Percentiles rank a stretch among this genome's conserved stretches.
Evolutionary conservation across 1,140 invertebrate species (phyloP).

Genomic region (Gryllus bimaculatus): DNA sequence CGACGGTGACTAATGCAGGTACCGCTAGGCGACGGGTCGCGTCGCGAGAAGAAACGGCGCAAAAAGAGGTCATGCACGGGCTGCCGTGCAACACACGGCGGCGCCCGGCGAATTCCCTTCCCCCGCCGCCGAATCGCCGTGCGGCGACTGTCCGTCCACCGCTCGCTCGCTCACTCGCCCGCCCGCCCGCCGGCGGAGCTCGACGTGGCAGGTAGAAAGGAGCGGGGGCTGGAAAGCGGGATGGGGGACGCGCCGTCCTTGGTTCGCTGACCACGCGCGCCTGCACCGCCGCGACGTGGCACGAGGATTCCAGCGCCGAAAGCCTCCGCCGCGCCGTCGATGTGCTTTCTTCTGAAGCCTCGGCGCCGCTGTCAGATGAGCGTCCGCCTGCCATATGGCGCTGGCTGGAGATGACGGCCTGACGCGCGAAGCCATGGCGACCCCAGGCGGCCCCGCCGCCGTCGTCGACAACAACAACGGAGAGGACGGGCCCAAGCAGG

Average conservation of each 20-base stretch:
- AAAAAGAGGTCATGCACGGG: neutral
- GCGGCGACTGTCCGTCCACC: neutral
- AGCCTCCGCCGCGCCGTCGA: neutral
- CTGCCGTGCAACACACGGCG: neutral
- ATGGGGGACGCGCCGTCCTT: neutral
- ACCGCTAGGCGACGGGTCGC: neutral
- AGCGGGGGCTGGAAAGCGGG: neutral
- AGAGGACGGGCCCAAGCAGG: neutral
- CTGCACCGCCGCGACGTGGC: neutral
- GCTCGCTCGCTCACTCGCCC: neutral
- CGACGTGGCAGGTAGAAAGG: neutral
- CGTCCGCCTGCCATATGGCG: neutral
- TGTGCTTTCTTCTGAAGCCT: neutral
- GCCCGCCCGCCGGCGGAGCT: too few relatives aligned
- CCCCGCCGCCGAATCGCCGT: neutral
- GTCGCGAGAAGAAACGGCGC: neutral
- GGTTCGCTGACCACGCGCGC: neutral
- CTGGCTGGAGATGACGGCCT: neutral
- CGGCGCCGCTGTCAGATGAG: neutral
- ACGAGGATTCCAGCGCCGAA: neutral
- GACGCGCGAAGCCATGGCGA: neutral
- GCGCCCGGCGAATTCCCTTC: neutral
- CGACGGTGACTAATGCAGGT: neutral
- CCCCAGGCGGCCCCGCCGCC: neutral
- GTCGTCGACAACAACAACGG: neutral